phyloP scores from a whole-genome alignment of 2,888 invertebrate genomes.

The Melikaiella ostensackeni region DNA sequence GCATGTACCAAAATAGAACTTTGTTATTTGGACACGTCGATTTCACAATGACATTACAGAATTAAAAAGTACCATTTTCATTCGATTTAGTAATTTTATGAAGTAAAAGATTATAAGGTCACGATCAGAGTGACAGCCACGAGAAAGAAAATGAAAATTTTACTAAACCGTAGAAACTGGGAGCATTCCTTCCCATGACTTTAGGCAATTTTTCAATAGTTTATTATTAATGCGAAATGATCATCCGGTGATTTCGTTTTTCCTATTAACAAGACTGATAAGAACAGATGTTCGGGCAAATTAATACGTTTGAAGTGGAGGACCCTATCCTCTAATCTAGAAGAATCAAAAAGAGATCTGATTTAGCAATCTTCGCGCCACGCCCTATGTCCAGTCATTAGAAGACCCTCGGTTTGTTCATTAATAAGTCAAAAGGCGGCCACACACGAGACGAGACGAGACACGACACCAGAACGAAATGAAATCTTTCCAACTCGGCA shows the following conservation, averaged over 20 bases:
- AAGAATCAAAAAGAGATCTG: constrained; percentile 57
- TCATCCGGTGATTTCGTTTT: background rate
- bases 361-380: constrained; percentile 75
- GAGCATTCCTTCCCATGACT: background rate
- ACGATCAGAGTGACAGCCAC: no score
- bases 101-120: no score
- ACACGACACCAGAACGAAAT: constrained; percentile 47
- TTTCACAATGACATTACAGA: no score
- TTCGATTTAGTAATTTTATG: no score
- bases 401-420: constrained; percentile 70
- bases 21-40: no score
- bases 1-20: no score
- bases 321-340: background rate
- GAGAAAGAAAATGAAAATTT: no score
- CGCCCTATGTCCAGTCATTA: constrained; percentile 75
- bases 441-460: constrained; percentile 63
- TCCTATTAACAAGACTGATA: constrained; percentile 11
- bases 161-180: no score
- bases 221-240: background rate
- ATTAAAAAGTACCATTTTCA: no score
- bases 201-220: background rate
- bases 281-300: constrained; percentile 31
- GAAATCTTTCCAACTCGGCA: constrained; percentile 41
- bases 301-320: background rate
- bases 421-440: constrained; percentile 72